Percentiles rank a stretch among this genome's conserved stretches.
These are phyloP conservation scores for Sylvilagus floridanus DNA, from an alignment of 2,797 vertebrate species.

Conservation along the genomic window DNA sequence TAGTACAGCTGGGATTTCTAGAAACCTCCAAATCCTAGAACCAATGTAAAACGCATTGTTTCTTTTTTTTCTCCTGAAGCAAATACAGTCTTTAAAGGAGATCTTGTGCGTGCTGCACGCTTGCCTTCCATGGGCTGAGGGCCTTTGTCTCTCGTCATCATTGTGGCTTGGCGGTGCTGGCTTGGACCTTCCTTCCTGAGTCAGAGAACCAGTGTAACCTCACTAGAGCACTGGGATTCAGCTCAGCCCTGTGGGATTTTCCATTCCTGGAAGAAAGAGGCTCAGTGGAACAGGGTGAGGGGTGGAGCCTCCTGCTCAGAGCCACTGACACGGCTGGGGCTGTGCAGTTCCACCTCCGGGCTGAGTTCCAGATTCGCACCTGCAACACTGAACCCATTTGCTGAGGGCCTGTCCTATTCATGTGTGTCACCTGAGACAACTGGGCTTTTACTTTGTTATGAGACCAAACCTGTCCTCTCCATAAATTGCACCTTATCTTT, in stretches of 20 bases:
- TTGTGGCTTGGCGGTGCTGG: neutral
- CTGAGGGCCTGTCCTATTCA: neutral
- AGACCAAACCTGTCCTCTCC: neutral
- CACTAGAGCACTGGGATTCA: neutral
- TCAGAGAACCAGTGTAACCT: neutral
- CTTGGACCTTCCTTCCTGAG: neutral
- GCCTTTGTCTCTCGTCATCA: neutral
- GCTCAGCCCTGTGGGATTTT: neutral
- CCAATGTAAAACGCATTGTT: neutral
- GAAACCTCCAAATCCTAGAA: neutral
- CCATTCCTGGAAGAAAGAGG: neutral
- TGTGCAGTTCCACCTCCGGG: neutral
- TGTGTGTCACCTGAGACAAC: neutral
- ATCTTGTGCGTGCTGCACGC: neutral
- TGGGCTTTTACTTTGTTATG: neutral
- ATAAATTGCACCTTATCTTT: neutral
- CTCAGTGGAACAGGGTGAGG: neutral
- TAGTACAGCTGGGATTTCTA: neutral
- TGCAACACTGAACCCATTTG: neutral
- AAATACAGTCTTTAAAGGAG: neutral
- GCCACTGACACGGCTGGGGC: fast-evolving
- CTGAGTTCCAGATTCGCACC: neutral
- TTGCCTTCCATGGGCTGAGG: neutral
- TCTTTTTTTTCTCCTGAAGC: neutral
- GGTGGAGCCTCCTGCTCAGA: neutral